Percentiles rank a stretch among this genome's conserved stretches.
Evolutionary conservation across 2,797 vertebrate genomes (phyloP).

Genomic region (Platyrinchus mystaceus): DNA sequence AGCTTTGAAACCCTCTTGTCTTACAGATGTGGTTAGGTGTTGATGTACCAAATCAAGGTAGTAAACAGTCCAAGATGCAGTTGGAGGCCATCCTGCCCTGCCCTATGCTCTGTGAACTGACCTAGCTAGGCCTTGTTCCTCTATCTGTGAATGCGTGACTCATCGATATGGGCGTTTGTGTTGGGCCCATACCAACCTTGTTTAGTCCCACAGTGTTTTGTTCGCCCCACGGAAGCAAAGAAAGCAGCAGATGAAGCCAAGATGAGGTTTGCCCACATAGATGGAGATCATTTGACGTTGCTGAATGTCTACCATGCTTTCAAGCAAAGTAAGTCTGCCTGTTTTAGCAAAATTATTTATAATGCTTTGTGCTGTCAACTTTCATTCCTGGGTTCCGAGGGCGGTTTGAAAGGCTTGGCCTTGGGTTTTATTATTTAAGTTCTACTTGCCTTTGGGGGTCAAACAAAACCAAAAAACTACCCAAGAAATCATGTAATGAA

Average conservation of each 20-base stretch:
- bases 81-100: constrained; percentile 88
- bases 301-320: constrained; percentile 99
- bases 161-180: constrained; percentile 99
- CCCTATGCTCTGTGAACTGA: constrained; percentile 92
- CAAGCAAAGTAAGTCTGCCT: constrained; percentile 92
- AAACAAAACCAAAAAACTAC: not conserved
- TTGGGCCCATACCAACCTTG: constrained; percentile 99
- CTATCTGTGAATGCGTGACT: constrained; percentile 97
- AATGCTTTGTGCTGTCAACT: not conserved
- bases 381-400: not conserved
- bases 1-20: constrained; percentile 96
- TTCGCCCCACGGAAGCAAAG: constrained; percentile 98
- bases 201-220: constrained; percentile 99
- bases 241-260: constrained; percentile 99
- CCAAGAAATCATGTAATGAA: not conserved
- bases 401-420: not conserved
- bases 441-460: not conserved
- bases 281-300: constrained; percentile 99
- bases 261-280: constrained; percentile 99
- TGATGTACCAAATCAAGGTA: constrained; percentile 87
- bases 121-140: constrained; percentile 97
- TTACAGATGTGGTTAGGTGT: constrained; percentile 97
- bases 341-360: not conserved
- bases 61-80: constrained; percentile 83
- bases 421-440: not conserved